A percentile compares a stretch with the other conserved stretches of the same genome.
Evolutionary conservation across 2,888 invertebrate species (phyloP).

Genomic region (Leptinotarsa juncta): DNA sequence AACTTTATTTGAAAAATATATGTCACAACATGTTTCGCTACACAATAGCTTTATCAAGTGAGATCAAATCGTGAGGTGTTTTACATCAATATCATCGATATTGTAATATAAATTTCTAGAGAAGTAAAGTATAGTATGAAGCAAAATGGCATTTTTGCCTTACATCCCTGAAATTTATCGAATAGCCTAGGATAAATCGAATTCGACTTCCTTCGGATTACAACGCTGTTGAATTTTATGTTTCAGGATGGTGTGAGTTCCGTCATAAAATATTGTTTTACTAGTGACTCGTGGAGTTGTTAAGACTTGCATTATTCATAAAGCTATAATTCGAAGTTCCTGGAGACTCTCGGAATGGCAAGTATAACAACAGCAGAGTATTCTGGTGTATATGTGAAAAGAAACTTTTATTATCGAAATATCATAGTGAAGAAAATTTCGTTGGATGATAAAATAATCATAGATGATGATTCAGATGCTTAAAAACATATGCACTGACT

Average conservation of each 20-base stretch:
- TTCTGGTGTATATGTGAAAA: not conserved
- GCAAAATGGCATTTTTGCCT: not conserved
- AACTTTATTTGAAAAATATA: too few relatives aligned
- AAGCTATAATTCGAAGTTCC: not conserved
- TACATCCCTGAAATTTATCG: not conserved
- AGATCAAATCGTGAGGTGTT: too few relatives aligned
- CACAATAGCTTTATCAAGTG: too few relatives aligned
- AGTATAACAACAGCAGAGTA: not conserved
- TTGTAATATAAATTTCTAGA: too few relatives aligned
- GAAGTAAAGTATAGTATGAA: not conserved
- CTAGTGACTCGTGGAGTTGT: slow-evolving; percentile 4
- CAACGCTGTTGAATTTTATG: not conserved
- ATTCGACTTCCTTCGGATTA: not conserved
- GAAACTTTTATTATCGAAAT: not conserved
- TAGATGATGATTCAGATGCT: too few relatives aligned
- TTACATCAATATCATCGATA: too few relatives aligned
- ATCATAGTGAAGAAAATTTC: not conserved
- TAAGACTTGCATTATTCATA: slow-evolving; percentile 4
- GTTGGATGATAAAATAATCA: not conserved
- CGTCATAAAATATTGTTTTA: slow-evolving; percentile 1
- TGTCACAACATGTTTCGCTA: too few relatives aligned
- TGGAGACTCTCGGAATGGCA: not conserved
- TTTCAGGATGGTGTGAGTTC: not conserved
- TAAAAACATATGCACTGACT: too few relatives aligned
- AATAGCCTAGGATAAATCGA: not conserved